phyloP scores from a whole-genome alignment of 92 coral and sea anemone genomes.

The Parazoanthus darwini region DNA sequence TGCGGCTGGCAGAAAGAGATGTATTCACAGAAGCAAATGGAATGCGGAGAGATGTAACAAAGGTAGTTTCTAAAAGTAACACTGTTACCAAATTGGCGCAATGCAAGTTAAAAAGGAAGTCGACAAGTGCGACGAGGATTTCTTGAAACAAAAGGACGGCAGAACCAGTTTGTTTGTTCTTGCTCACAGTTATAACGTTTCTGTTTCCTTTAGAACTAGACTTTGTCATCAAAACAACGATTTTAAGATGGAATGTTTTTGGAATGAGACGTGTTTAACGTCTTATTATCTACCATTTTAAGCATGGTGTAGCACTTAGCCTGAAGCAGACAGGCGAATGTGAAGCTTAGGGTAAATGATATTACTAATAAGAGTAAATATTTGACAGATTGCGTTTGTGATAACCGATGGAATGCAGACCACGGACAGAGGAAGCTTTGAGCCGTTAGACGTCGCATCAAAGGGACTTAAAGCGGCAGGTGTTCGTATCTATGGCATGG shows the following conservation, averaged over 20 bases:
- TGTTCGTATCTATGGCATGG: conserved; percentile 31
- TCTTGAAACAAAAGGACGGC: no score
- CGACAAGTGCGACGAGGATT: no score
- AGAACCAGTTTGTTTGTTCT: no score
- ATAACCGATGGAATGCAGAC: conserved; percentile 44
- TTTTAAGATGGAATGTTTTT: no score
- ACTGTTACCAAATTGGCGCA: background rate
- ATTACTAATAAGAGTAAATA: background rate
- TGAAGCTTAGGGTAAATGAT: background rate
- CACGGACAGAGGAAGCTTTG: conserved; percentile 23
- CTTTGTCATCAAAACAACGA: no score
- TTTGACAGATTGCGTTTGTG: conserved; percentile 28
- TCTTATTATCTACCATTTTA: no score
- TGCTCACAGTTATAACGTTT: no score
- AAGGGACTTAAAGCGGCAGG: conserved; percentile 34
- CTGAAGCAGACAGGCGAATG: background rate
- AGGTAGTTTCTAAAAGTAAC: background rate
- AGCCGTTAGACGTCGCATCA: conserved; percentile 22
- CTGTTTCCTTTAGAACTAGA: no score
- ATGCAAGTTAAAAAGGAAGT: no score
- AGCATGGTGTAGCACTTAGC: background rate
- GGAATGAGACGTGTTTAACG: background rate
- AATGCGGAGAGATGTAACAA: conserved; percentile 15
- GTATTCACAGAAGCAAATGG: conserved; percentile 25
- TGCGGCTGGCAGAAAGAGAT: conserved; percentile 21